Percentiles rank a stretch among this genome's conserved stretches.
phyloP scores from a whole-genome alignment of 1,140 invertebrate species.

The Eciton burchellii region DNA sequence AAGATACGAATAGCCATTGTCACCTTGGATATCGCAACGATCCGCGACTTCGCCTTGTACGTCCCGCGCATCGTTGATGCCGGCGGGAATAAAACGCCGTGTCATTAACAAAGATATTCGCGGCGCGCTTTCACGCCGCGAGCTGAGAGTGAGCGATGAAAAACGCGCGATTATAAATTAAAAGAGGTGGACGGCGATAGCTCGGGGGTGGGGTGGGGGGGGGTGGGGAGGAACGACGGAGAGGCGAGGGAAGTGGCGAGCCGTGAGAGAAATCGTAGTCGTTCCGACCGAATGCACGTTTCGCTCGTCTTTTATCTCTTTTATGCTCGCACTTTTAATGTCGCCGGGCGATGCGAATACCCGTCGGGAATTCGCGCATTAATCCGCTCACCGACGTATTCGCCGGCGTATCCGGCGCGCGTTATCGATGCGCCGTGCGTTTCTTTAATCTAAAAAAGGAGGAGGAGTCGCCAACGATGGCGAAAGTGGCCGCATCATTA shows the following conservation, averaged over 20 bases:
- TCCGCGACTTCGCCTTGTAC: constrained; percentile 37
- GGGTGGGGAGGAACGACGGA: constrained; percentile 60
- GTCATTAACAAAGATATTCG: constrained; percentile 62
- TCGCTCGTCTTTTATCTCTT: neutral
- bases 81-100: constrained; percentile 28
- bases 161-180: constrained; percentile 57
- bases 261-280: constrained; percentile 42
- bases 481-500: constrained; percentile 47
- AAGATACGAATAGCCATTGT: constrained; percentile 52
- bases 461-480: neutral
- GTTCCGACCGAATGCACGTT: constrained; percentile 1
- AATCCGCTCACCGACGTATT: constrained; percentile 13
- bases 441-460: neutral
- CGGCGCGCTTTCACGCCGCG: constrained; percentile 17
- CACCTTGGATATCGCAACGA: constrained; percentile 2
- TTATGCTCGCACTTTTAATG: constrained; percentile 27
- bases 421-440: constrained; percentile 20
- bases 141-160: constrained; percentile 55
- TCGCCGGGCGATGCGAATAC: constrained; percentile 45
- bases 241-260: constrained; percentile 33
- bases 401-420: neutral
- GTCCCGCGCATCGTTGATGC: constrained; percentile 5
- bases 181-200: neutral
- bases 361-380: constrained; percentile 59
- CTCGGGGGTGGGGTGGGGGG: neutral